Evolutionary conservation across 2,888 invertebrate species (phyloP), one percentile per base, ranked within the genome.

Genomic region (Nymphalis urticae): DNA sequence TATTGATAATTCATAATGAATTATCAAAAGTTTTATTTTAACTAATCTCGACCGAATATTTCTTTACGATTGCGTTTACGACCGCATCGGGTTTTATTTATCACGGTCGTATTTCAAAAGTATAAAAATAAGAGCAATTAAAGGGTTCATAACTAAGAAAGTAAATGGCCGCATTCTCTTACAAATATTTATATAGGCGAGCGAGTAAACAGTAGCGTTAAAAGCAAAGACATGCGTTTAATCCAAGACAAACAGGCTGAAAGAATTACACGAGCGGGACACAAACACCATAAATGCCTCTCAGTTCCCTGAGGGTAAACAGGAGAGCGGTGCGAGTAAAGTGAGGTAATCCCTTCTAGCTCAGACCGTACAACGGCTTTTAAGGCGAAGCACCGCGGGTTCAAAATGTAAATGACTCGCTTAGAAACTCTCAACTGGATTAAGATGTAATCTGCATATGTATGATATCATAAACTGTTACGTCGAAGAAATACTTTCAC

Each of bases 201-300:
- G 73, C 79, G 82, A 81, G 85, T 83, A 90, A 90, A 90, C 90
- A 89, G 90, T 89, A 90, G 90, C 89, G 84, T 82, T 88, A 86
- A 88, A 88, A 89, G 89, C 89, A 87, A 88, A 90, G 89, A 90
- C 88, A 89, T 87, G 85, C 85, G 88, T 85, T 88, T 89, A 90
- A 90, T 91, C 89, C 87, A 89, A 88, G 82, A 84, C 84, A 92
- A 92, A 91, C 89, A 89, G 79, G 79, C 84, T 89, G 83, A 86
- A 89, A 88, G 88, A 89, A 90, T 89, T 86, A 89, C 84, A 82
- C 75, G 85, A 85, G 85, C 80, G 82, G 82, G 88, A 89, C 88
- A 88, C 85, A 87, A 85, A 86, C 85, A 87, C 80, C 81, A 80
- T 85, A 85, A 85, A 84, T 79, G 82, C 80, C 81, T 77, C 80